Evolutionary conservation across 2,113 vertebrate genomes (phyloP), one percentile per base, ranked within the genome.

Genomic region (Merops nubicus): DNA sequence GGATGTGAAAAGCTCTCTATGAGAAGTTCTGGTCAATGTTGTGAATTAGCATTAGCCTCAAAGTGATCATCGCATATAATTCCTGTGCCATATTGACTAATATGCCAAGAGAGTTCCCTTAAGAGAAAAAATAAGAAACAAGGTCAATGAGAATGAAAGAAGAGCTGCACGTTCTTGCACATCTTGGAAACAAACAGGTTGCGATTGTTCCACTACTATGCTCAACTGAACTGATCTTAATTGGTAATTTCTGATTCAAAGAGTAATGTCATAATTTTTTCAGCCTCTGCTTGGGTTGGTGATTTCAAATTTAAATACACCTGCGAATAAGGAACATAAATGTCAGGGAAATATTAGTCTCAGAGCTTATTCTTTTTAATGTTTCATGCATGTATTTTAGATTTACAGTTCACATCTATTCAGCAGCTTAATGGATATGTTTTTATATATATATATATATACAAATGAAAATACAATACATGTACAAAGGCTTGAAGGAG

Each of bases 221-320:
- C 12, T 45, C 31, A 64, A 9, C 31, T 57, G 12, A 83, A 69
- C 26, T 90, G 65, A 80, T 82, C 12, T 45, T 68, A 91, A 53
- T 15, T 40, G 19, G 13, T 22, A 40, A 53, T 40, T 97, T 95
- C 48, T 95, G 67, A 78, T 84, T 93, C 59, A 86, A 86, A 74
- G 79, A 63, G 28, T 53, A 64, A 94, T 70, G 72, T 81, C 51
- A 95, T 75, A 43, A 94, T 90, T 97, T 94, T 72, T 47, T 93
- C 82, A 82, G 15, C 20, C 26, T 93, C 92, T 89, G 43, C 51
- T 74, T 74, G 28, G 81, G 56, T 54, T 93, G 53, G 82, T 83
- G 59, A 77, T 75, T 60, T 25, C 68, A 92, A 88, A 94, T 85
- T 93, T 91, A 91, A 87, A 85, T 67, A 72, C 1, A 1, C 7